phyloP scores from a whole-genome alignment of 2,113 vertebrate species.

The Grammomys dolichurus region DNA sequence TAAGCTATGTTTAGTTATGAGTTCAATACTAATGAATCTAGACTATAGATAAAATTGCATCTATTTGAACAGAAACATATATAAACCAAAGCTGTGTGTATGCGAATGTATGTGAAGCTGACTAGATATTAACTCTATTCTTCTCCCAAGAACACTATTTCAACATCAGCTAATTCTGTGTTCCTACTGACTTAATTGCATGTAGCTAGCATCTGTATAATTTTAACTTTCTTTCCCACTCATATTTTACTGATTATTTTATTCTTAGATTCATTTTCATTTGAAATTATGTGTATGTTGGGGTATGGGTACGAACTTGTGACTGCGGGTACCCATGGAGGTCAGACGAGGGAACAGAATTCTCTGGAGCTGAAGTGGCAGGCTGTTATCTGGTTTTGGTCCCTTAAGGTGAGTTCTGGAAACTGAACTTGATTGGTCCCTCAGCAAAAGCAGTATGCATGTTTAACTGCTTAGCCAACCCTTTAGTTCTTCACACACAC shows the following conservation, averaged over 20 bases:
- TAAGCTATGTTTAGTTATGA: neutral
- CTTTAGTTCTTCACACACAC: neutral
- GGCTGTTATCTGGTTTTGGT: neutral
- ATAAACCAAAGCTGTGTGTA: neutral
- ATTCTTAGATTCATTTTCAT: neutral
- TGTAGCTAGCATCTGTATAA: no score
- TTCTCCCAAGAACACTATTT: neutral
- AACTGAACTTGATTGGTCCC: neutral
- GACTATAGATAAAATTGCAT: neutral
- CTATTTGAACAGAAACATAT: neutral
- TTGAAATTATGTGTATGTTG: neutral
- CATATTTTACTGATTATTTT: neutral
- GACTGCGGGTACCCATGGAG: no score
- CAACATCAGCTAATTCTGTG: neutral
- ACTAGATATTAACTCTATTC: neutral
- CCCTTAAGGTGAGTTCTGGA: neutral
- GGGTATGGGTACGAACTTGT: neutral
- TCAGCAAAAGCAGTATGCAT: neutral
- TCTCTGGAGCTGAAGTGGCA: neutral
- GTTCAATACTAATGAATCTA: neutral
- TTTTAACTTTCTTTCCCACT: neutral
- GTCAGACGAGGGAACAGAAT: neutral
- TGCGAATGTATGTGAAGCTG: neutral
- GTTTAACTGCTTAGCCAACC: neutral
- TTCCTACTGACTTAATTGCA: neutral